Conservation (phyloP, 1,140 invertebrate species). For the Penaeus indicus region DNA sequence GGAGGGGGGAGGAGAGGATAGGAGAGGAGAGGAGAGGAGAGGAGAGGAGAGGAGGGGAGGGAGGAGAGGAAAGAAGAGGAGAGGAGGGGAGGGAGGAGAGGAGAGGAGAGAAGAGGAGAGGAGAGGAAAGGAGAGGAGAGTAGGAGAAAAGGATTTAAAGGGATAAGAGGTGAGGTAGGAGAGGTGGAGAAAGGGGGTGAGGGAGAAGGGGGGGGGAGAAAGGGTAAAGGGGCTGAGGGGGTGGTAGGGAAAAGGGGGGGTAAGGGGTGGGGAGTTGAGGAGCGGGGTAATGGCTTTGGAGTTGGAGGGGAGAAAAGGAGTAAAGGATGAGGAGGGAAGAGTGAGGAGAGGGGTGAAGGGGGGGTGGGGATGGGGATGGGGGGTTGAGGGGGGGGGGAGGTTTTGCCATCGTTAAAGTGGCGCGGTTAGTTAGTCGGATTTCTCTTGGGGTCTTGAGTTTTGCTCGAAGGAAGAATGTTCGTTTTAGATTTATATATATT, state of each 20-base stretch:
- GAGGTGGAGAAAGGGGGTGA: not conserved
- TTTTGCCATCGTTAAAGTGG: slow-evolving; percentile 4
- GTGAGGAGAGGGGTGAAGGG: not conserved
- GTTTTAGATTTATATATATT: too few relatives aligned
- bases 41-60: too few relatives aligned
- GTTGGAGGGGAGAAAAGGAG: not conserved
- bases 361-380: not conserved
- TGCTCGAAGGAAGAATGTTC: too few relatives aligned
- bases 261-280: not conserved
- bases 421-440: too few relatives aligned
- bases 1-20: too few relatives aligned
- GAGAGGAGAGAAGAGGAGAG: too few relatives aligned
- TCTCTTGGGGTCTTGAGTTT: too few relatives aligned
- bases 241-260: not conserved
- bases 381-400: not conserved
- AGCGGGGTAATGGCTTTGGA: not conserved
- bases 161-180: not conserved
- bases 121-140: too few relatives aligned
- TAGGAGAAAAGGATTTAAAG: not conserved
- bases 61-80: too few relatives aligned
- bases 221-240: not conserved
- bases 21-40: too few relatives aligned
- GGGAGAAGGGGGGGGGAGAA: too few relatives aligned
- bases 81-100: too few relatives aligned
- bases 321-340: not conserved